phyloP scores from a whole-genome alignment of 2,888 invertebrate genomes.

The Ernsta delagoae region DNA sequence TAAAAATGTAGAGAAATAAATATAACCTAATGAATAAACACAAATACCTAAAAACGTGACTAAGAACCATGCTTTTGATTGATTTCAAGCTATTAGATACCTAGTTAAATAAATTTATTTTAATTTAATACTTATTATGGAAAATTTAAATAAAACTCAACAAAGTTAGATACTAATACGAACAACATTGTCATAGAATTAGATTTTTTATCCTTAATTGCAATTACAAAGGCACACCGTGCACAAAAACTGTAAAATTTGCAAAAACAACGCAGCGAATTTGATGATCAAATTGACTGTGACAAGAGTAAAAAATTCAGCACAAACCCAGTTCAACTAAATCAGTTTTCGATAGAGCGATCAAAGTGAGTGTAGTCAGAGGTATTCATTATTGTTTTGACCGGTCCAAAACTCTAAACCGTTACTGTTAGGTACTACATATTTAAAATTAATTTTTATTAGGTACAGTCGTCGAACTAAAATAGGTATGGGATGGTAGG shows the following conservation, averaged over 20 bases:
- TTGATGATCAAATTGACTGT: conserved; percentile 10
- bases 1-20: neutral
- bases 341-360: conserved; percentile 22
- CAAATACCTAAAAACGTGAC: too few species aligned
- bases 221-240: neutral
- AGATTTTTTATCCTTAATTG: neutral
- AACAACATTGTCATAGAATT: neutral
- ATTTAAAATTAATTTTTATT: too few species aligned
- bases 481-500: too few species aligned
- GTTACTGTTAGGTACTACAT: too few species aligned
- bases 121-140: too few species aligned
- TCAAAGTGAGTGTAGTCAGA: conserved; percentile 26
- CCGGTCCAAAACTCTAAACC: neutral
- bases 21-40: neutral
- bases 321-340: conserved; percentile 5
- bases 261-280: conserved; percentile 7
- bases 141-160: too few species aligned
- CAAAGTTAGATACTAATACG: too few species aligned
- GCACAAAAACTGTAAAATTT: neutral
- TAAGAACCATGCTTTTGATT: too few species aligned
- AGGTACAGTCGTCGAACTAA: too few species aligned
- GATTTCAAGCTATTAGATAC: too few species aligned
- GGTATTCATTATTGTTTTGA: conserved; percentile 1
- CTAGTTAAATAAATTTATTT: too few species aligned
- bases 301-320: neutral